Evolutionary conservation across 2,888 invertebrate species (phyloP).

Genomic region (Polyommatus iphigenia): DNA sequence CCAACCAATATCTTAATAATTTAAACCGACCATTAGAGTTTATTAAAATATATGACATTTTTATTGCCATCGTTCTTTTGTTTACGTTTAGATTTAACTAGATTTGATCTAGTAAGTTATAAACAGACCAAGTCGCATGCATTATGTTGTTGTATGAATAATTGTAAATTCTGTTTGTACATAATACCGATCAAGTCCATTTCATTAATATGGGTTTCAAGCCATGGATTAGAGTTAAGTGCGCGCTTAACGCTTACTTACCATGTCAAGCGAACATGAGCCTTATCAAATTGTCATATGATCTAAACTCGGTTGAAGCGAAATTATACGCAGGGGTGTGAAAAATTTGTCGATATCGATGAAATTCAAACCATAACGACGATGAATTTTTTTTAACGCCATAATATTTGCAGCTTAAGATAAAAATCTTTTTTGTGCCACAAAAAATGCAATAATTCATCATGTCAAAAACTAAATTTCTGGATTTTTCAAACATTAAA

Average conservation of each 20-base stretch:
- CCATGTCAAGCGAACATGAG: background rate
- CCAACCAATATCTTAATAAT: no score
- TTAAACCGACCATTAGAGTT: no score
- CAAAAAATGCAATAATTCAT: no score
- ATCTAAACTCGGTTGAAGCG: background rate
- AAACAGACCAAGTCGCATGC: background rate
- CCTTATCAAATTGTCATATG: background rate
- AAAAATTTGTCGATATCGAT: background rate
- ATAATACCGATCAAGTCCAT: constrained; percentile 20
- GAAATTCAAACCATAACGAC: background rate
- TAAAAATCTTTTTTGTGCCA: no score
- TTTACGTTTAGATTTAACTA: no score
- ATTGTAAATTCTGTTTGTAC: constrained; percentile 22
- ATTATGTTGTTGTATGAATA: background rate
- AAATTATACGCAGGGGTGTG: background rate
- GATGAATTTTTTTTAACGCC: background rate
- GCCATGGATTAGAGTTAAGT: constrained; percentile 5
- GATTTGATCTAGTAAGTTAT: background rate
- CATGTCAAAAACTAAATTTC: background rate
- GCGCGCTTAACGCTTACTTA: background rate
- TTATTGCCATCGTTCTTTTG: no score
- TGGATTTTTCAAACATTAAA: background rate
- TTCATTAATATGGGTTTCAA: constrained; percentile 21
- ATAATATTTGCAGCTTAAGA: no score
- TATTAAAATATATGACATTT: no score